Evolutionary conservation across 2,113 vertebrate species (phyloP).

Genomic region (Burhinus oedicnemus): DNA sequence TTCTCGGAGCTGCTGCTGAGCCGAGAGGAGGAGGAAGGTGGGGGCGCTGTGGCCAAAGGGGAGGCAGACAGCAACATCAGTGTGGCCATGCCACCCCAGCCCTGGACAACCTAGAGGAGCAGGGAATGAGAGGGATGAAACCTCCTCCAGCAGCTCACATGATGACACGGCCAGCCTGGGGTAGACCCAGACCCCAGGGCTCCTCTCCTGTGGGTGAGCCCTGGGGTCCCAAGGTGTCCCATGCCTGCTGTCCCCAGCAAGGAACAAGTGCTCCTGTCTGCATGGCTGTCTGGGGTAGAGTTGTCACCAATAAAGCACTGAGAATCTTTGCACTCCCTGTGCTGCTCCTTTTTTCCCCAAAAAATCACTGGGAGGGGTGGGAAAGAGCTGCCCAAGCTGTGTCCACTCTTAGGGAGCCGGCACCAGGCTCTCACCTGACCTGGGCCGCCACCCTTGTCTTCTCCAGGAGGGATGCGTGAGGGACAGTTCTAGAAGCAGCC

Average conservation of each 20-base stretch:
- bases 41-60: constrained; percentile 57
- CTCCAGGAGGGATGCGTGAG: neutral
- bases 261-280: neutral
- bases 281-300: accelerated
- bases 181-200: neutral
- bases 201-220: neutral
- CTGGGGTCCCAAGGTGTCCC: accelerated
- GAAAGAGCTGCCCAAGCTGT: neutral
- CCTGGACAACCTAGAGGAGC: neutral
- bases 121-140: neutral
- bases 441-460: too few relatives aligned
- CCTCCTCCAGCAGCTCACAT: neutral
- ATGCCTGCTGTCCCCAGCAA: neutral
- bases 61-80: constrained; percentile 62
- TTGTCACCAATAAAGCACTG: constrained; percentile 14
- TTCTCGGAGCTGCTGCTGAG: constrained; percentile 68
- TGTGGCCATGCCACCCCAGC: constrained; percentile 18
- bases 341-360: accelerated
- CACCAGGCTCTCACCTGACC: accelerated
- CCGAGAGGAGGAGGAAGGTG: constrained; percentile 61
- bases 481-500: neutral
- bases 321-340: neutral
- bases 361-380: too few relatives aligned
- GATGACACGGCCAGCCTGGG: neutral
- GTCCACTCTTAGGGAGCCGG: neutral